Conservation (phyloP, 2,888 invertebrate species). For the Dynastes grantii region DNA sequence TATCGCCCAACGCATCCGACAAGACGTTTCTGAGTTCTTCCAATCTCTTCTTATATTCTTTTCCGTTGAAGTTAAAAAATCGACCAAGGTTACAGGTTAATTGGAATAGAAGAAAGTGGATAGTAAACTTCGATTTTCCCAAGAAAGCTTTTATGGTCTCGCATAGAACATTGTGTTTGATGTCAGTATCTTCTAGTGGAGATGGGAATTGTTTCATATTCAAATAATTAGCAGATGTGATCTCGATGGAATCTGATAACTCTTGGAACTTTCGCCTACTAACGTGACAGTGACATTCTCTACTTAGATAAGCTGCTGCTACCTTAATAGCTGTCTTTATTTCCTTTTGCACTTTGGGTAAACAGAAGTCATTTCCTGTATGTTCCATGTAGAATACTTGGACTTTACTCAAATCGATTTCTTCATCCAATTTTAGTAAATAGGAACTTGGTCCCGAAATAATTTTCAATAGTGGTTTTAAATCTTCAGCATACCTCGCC, state of each 20-base stretch:
- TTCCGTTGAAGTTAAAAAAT: neutral
- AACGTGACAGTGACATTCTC: conserved; percentile 23
- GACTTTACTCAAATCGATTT: conserved; percentile 75
- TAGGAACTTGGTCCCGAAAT: conserved; percentile 72
- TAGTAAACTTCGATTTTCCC: conserved; percentile 25
- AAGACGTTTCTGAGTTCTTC: conserved; percentile 62
- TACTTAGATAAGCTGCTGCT: conserved; percentile 65
- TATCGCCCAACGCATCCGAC: conserved; percentile 81
- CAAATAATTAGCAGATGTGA: neutral
- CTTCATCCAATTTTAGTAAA: conserved; percentile 7
- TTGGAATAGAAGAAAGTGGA: neutral
- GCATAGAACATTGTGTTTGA: neutral
- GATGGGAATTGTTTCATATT: neutral
- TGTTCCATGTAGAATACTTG: conserved; percentile 88
- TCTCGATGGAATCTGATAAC: conserved; percentile 1
- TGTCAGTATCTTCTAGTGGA: conserved; percentile 18
- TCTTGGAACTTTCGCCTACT: conserved; percentile 22
- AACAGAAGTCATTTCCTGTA: conserved; percentile 79
- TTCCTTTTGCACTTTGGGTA: conserved; percentile 75
- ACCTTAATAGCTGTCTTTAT: conserved; percentile 75
- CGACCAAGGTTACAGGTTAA: neutral
- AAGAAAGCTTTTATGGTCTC: conserved; percentile 1
- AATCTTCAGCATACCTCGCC: conserved; percentile 88
- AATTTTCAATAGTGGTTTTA: conserved; percentile 82
- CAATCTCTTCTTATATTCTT: conserved; percentile 67